phyloP scores from a whole-genome alignment of 2,113 vertebrate genomes.

The Clarias batrachus region DNA sequence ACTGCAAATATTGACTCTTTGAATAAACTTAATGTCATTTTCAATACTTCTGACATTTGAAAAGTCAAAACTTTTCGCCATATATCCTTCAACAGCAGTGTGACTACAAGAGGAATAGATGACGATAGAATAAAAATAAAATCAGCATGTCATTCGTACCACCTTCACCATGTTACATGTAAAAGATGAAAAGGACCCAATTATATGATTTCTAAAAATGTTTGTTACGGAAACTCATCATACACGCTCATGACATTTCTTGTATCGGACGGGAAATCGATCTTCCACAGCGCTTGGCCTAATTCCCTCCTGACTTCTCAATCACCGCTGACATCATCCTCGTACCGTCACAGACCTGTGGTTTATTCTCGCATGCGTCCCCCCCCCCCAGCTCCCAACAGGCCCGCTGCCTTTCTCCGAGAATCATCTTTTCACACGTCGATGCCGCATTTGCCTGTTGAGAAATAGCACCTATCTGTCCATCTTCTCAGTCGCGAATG shows the following conservation, averaged over 20 bases:
- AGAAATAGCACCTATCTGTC: constrained; percentile 55
- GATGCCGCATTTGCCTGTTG: constrained; percentile 42
- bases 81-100: not conserved
- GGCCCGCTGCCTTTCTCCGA: constrained; percentile 22
- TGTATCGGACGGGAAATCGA: constrained; percentile 32
- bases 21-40: too few species aligned
- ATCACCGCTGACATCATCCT: constrained; percentile 46
- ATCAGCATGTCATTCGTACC: constrained; percentile 1
- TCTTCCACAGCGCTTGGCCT: constrained; percentile 35
- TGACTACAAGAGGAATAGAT: not conserved
- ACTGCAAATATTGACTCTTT: too few species aligned
- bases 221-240: constrained; percentile 10
- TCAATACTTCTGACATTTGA: too few species aligned
- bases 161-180: not conserved
- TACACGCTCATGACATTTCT: constrained; percentile 11
- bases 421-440: constrained; percentile 39
- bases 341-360: constrained; percentile 27
- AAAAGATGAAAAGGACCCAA: not conserved
- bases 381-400: constrained; percentile 24
- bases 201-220: not conserved
- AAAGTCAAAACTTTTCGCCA: too few species aligned
- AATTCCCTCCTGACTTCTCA: constrained; percentile 28
- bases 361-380: constrained; percentile 33
- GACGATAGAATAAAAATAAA: not conserved
- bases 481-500: constrained; percentile 50